Evolutionary conservation across 53 echinoderm and acorn worm species (phyloP), one percentile per base, ranked within the genome.

Genomic region (Paracentrotus lividus): DNA sequence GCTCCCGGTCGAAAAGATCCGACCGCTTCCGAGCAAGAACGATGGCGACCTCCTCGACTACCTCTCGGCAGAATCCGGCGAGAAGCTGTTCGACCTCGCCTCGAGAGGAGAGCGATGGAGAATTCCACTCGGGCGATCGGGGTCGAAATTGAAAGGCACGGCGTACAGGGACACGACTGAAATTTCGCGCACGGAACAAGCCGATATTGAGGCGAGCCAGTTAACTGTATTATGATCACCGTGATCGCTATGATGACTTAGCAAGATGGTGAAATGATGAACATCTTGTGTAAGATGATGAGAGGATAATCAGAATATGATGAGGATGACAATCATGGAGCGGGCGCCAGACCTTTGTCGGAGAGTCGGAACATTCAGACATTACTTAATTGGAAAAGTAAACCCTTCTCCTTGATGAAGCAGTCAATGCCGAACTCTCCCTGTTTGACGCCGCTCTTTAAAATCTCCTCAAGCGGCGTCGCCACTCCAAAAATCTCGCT

Each of bases 201-300:
- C 92, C 81, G 92, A 92, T 77, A 91, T 91, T 49, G 77, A 78
- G 36, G 55, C 55, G 8, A 92, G 92, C 42, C 92, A 81, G 81
- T 92, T 92, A 92, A 92, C 92, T 92, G 92, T 92, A 57, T 92
- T 92, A 92, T 92, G 92, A 92, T 92, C 92, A 8, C 51, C 32
- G 49, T 86, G 89, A 58, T 42, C 49, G 9, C 9, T 45, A n/a
- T 40, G 57, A 59, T 40, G 90, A 59, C 53, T 67, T 91, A 53
- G 53, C 14, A 76, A 91, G 47, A 66, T 56, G 33, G 90, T 72
- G 38, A 20, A 15, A 72, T 72, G 81, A 81, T 81, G 81, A 81
- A 43, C 81, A 47, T 81, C 81, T 81, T 81, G 47, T 27, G n/a
- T 47, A 81, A 81, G n/a, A 81, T 81, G 81, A 89, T 89, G 64